Base-by-base conservation (phyloP, 2,797 vertebrate genomes). In the Danio albolineatus region DNA sequence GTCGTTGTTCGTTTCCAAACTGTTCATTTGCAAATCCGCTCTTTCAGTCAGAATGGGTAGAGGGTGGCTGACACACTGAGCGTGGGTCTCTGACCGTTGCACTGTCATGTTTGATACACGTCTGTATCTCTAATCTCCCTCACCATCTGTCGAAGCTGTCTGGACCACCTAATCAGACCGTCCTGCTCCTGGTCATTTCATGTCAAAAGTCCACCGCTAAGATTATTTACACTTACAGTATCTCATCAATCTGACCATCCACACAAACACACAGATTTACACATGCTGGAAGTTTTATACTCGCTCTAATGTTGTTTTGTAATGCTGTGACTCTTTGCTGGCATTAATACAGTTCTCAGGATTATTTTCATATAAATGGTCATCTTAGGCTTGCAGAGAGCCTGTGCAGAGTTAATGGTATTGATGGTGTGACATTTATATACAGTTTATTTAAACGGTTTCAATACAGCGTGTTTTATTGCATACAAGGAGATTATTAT, bases 61-160 rank as follows among this genome's bases (percentile, higher is more conserved):
- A 53, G 43, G n/a, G 53, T 85, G 87, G 83, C 77, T 67, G 77
- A 41, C 71, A 56, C 53, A 56, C 53, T 74, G 41, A 78, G 43
- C 57, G 54, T 79, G 86, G 14, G 76, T 81, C 88, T 80, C 82
- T 44, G 80, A 85, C 79, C 46, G 78, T 85, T 82, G 88, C 84
- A 87, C 85, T 79, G 85, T 86, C 89, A 88, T 88, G 84, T 91
- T 88, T 85, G 85, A 90, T 90, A 84, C 87, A 85, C 67, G 88
- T 93, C 89, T 89, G 83, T 88, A 88, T 86, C 87, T 84, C 88
- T 94, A 93, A 93, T 93, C 92, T 90, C 83, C 89, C 88, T 86
- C 87, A 88, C 92, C 92, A 93, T 94, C 92, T 94, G 92, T 90
- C 88, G 79, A 80, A 78, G 61, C 83, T 87, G 90, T 92, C 92